Conservation (phyloP, 2,888 invertebrate species). For the Heliconius ismenius region DNA sequence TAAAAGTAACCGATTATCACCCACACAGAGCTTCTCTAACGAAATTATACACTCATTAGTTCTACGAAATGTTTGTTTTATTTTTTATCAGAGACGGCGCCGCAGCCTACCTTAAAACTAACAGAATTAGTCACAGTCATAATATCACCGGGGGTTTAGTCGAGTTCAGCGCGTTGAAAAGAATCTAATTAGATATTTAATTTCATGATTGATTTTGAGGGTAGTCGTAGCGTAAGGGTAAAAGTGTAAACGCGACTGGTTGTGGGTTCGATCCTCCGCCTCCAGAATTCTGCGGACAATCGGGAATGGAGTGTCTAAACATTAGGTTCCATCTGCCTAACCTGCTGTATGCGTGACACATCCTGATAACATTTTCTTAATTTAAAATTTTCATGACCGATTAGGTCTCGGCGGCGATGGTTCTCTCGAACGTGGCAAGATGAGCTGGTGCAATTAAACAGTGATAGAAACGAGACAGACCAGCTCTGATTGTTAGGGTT, state of each 20-base stretch:
- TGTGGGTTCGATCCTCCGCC: no score
- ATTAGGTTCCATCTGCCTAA: no score
- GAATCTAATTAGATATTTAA: conserved; percentile 53
- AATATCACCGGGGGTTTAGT: conserved; percentile 58
- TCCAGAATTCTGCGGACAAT: no score
- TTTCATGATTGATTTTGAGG: conserved; percentile 37
- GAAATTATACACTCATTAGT: conserved; percentile 79
- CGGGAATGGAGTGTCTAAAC: no score
- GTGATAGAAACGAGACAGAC: conserved; percentile 65
- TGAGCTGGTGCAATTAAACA: conserved; percentile 59
- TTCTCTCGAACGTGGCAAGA: conserved; percentile 41
- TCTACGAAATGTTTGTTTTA: conserved; percentile 72
- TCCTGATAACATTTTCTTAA: no score
- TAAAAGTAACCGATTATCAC: conserved; percentile 55
- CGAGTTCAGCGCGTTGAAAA: conserved; percentile 52
- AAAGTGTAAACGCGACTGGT: no score
- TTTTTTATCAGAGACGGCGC: conserved; percentile 68
- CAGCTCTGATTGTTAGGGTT: conserved; percentile 54
- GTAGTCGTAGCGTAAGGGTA: no score
- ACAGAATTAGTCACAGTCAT: conserved; percentile 76
- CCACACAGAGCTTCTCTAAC: conserved; percentile 73
- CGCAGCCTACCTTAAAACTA: conserved; percentile 68
- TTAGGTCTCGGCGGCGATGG: conserved; percentile 35
- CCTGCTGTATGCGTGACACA: no score
- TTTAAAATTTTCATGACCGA: conserved; percentile 36